These are phyloP conservation scores for Poeciliopsis prolifica DNA, from an alignment of 2,113 vertebrate species.

Conservation along the genomic window DNA sequence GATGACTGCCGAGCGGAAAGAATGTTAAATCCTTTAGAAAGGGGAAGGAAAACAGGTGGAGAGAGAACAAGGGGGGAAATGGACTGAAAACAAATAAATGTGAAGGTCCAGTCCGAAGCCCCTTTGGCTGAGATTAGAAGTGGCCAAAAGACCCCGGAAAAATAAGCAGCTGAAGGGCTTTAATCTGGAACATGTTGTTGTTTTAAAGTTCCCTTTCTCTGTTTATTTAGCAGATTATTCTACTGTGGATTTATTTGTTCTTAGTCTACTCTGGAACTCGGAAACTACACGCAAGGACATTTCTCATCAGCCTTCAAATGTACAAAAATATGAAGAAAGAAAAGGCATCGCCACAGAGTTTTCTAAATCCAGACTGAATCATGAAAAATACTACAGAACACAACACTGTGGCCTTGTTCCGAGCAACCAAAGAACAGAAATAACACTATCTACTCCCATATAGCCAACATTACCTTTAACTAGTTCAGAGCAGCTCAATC, in stretches of 20 bases:
- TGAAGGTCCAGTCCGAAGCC: constrained; percentile 43
- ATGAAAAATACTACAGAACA: too few relatives aligned
- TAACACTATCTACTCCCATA: too few relatives aligned
- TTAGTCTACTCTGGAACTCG: background rate
- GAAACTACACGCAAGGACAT: background rate
- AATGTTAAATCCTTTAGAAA: constrained; percentile 75
- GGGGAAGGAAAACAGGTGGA: constrained; percentile 46
- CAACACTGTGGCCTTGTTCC: too few relatives aligned
- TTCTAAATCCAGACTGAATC: too few relatives aligned
- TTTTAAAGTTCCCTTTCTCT: background rate
- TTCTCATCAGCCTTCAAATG: too few relatives aligned
- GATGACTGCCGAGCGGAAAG: constrained; percentile 76
- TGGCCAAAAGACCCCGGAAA: background rate
- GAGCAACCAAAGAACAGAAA: too few relatives aligned
- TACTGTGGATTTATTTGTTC: background rate
- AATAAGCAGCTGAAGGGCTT: background rate
- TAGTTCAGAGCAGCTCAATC: too few relatives aligned
- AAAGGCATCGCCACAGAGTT: too few relatives aligned
- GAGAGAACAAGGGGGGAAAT: constrained; percentile 45
- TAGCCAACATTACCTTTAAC: too few relatives aligned
- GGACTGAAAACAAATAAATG: constrained; percentile 56
- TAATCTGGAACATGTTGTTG: background rate
- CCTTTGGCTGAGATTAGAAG: constrained; percentile 13
- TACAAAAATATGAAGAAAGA: too few relatives aligned
- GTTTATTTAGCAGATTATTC: background rate